These are phyloP conservation scores for Glaucopsyche alexis DNA, from an alignment of 2,888 invertebrate genomes.

Conservation along the genomic window DNA sequence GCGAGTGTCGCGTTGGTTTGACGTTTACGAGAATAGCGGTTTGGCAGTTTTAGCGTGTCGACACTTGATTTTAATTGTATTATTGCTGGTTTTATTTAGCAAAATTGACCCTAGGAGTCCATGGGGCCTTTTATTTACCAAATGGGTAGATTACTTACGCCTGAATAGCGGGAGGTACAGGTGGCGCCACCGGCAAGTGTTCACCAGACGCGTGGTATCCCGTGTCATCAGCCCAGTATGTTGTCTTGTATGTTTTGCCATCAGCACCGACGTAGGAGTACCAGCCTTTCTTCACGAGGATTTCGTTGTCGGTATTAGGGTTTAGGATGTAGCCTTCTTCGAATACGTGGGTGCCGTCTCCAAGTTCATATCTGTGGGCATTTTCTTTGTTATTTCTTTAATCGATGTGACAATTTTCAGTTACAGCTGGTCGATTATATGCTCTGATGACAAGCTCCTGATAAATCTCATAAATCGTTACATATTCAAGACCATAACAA, in stretches of 20 bases:
- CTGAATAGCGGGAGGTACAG: slow-evolving; percentile 62
- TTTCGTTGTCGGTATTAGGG: slow-evolving; percentile 60
- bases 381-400: not conserved
- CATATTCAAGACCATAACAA: too few relatives aligned
- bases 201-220: slow-evolving; percentile 72
- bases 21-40: too few relatives aligned
- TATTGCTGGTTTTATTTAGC: too few relatives aligned
- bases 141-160: slow-evolving; percentile 56
- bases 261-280: slow-evolving; percentile 67
- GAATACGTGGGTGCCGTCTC: slow-evolving; percentile 69
- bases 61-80: too few relatives aligned
- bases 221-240: slow-evolving; percentile 70
- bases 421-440: too few relatives aligned
- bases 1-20: too few relatives aligned
- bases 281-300: slow-evolving; percentile 72
- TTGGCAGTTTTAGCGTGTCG: too few relatives aligned
- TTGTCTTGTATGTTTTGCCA: slow-evolving; percentile 68
- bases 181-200: slow-evolving; percentile 68
- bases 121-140: too few relatives aligned
- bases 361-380: slow-evolving; percentile 60
- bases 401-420: not conserved
- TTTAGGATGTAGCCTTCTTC: slow-evolving; percentile 68
- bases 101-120: too few relatives aligned
- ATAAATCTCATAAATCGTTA: too few relatives aligned
- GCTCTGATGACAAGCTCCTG: too few relatives aligned